Evolutionary conservation across 2,113 vertebrate species (phyloP), one percentile per base, ranked within the genome.

Genomic region (Phrynocephalus versicolor): DNA sequence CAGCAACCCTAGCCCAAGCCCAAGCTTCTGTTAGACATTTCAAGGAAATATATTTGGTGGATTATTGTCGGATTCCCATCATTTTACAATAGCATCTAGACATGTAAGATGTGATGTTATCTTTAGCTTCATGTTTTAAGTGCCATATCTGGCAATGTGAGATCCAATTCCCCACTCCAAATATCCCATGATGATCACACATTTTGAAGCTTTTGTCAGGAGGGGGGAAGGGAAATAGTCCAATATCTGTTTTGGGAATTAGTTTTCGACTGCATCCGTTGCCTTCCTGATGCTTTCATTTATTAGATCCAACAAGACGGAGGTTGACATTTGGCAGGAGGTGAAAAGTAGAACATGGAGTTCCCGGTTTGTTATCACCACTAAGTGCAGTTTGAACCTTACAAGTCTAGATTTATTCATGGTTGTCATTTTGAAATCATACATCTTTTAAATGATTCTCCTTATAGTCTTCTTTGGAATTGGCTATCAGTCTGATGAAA

Each of bases 151-250:
- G 45, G 77, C 60, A 84, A 85, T 7, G 33, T 7, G 2, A 85
- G 25, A 45, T 85, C 62, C 10, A 78, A 1, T 45, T 84, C n/a
- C 12, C 83, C 64, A 88, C 1, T 80, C 58, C 60, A n/a, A 57
- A 78, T 85, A 23, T 12, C 19, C 64, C 41, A 57, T 6, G 2
- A 27, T 65, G 62, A 77, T 41, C 67, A 85, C 27, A 85, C n/a
- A 37, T 79, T 79, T 69, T 37, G 6, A 60, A 85, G 16, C 30
- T 7, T 6, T 80, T 77, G 55, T 72, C 67, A 27, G 30, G 57
- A 33, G 30, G 12, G 37, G 2, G 55, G 30, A 16, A 91, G 74
- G 41, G 94, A 91, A 93, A 90, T 82, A 39, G 25, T 62, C 41
- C 87, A 57, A 25, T 77, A 90, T 91, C 90, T 45, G 67, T 73